Percentiles rank a stretch among this genome's conserved stretches.
Conservation (phyloP, 2,797 vertebrate species). For the Cossypha heuglini region DNA sequence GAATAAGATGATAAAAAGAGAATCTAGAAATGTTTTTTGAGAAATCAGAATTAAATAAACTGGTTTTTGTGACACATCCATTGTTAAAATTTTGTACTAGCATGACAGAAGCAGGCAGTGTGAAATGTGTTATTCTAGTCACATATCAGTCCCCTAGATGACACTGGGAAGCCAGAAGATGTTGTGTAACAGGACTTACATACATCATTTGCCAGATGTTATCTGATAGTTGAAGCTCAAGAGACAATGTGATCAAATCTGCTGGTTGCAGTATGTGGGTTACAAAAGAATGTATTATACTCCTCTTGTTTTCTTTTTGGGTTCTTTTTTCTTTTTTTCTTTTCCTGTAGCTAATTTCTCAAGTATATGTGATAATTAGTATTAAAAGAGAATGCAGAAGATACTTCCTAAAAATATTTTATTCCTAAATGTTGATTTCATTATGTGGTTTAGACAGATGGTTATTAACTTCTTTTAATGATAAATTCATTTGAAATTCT, state of each 20-base stretch:
- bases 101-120: neutral
- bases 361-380: neutral
- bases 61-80: neutral
- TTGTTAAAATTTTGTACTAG: conserved; percentile 23
- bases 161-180: conserved; percentile 52
- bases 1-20: neutral
- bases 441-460: neutral
- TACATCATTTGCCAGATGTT: conserved; percentile 70
- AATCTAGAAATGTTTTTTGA: neutral
- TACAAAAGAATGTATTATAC: conserved; percentile 49
- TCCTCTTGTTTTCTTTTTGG: neutral
- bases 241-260: conserved; percentile 70
- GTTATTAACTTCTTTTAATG: neutral
- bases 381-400: neutral
- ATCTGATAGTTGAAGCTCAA: conserved; percentile 69
- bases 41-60: conserved; percentile 12
- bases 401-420: neutral
- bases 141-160: conserved; percentile 47
- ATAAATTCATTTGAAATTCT: neutral
- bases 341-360: neutral
- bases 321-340: neutral
- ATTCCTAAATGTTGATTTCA: neutral
- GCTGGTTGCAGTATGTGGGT: conserved; percentile 41
- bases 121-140: conserved; percentile 50
- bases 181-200: conserved; percentile 66